Conservation (phyloP, 92 coral and sea anemone genomes). For the Epizoanthus ramosus region DNA sequence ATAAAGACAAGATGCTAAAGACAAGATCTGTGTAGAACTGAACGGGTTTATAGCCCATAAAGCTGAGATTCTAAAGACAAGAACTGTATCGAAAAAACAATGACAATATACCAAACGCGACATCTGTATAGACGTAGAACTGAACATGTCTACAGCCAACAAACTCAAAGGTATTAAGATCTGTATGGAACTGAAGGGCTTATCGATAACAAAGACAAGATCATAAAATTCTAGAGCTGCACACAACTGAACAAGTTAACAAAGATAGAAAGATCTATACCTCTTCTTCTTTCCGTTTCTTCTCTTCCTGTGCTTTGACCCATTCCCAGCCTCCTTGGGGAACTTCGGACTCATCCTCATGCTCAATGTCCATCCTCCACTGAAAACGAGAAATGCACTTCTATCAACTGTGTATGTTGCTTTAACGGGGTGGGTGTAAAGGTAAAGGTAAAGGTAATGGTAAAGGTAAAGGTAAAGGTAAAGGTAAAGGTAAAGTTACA, state of each 20-base stretch:
- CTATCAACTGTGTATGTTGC: not conserved
- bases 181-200: no score
- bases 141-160: not conserved
- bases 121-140: no score
- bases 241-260: not conserved
- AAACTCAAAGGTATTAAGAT: not conserved
- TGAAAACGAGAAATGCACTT: conserved; percentile 1
- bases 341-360: conserved; percentile 63
- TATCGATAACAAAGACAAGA: not conserved
- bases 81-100: no score
- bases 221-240: not conserved
- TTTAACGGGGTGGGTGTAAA: no score
- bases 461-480: no score
- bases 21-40: no score
- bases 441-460: no score
- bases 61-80: no score
- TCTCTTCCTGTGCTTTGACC: conserved; percentile 92
- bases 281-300: conserved; percentile 69
- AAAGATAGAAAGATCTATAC: conserved; percentile 13
- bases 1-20: no score
- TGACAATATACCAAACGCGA: no score
- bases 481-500: no score
- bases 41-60: no score
- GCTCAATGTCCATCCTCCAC: conserved; percentile 91
- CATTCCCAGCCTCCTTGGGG: conserved; percentile 98